phyloP scores from a whole-genome alignment of 1,140 invertebrate species.

The Solenopsis invicta region DNA sequence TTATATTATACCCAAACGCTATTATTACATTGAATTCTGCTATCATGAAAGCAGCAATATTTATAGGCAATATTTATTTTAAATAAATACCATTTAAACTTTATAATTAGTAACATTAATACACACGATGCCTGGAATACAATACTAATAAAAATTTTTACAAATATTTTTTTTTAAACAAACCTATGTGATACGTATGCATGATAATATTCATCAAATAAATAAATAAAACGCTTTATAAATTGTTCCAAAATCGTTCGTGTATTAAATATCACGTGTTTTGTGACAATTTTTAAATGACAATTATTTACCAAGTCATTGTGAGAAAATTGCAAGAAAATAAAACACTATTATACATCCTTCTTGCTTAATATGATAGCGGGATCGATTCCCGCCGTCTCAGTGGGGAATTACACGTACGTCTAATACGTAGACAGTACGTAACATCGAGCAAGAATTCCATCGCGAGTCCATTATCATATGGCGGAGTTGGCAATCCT shows the following conservation, averaged over 20 bases:
- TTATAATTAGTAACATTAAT: slow-evolving; percentile 3
- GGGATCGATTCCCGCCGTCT: slow-evolving; percentile 16
- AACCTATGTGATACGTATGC: too few relatives aligned
- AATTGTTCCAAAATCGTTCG: background rate
- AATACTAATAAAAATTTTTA: background rate
- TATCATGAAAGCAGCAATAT: background rate
- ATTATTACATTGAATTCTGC: slow-evolving; percentile 9
- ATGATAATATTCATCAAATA: too few relatives aligned
- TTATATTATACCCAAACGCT: slow-evolving; percentile 34
- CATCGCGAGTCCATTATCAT: slow-evolving; percentile 76
- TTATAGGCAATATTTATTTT: background rate
- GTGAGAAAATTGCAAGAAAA: background rate
- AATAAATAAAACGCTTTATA: too few relatives aligned
- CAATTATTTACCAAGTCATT: background rate
- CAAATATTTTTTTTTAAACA: background rate
- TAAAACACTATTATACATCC: background rate
- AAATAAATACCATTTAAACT: slow-evolving; percentile 2
- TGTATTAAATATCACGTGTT: background rate
- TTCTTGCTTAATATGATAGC: background rate
- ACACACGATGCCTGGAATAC: background rate
- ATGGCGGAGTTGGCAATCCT: slow-evolving; percentile 76
- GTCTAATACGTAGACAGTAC: slow-evolving; percentile 57
- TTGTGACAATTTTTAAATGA: background rate
- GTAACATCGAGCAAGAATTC: slow-evolving; percentile 67
- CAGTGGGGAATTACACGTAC: slow-evolving; percentile 23